phyloP scores from a whole-genome alignment of 2,888 invertebrate species.

The Belgica antarctica region DNA sequence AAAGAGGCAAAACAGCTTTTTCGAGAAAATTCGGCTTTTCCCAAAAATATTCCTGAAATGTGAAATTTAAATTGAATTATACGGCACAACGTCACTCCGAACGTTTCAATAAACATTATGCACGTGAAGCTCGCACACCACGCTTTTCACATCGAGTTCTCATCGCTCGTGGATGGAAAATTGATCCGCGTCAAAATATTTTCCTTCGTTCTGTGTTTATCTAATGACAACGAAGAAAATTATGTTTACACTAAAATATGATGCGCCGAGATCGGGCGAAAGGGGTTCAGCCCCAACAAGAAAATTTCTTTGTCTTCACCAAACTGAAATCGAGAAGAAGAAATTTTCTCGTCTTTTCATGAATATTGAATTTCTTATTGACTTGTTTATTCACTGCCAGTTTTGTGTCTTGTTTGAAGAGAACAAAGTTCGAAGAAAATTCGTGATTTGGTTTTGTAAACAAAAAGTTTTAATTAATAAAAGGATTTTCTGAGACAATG shows the following conservation, averaged over 20 bases:
- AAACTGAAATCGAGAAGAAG: background rate
- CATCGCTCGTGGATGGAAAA: constrained; percentile 14
- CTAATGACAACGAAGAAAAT: constrained; percentile 34
- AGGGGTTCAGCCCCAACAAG: constrained; percentile 2
- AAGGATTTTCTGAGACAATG: background rate
- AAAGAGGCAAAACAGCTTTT: background rate
- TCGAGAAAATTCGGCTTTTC: no score
- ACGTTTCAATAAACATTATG: constrained; percentile 20
- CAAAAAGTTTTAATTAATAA: constrained; percentile 4
- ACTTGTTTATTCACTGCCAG: constrained; percentile 33
- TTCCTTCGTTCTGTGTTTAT: constrained; percentile 16
- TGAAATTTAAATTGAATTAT: background rate
- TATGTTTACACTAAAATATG: constrained; percentile 38
- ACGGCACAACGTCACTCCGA: background rate
- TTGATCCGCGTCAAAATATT: constrained; percentile 2
- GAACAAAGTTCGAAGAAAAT: no score
- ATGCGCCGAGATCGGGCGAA: background rate
- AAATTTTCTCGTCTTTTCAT: constrained; percentile 17
- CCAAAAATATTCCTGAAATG: background rate
- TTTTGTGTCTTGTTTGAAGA: constrained; percentile 1
- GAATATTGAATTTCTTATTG: constrained; percentile 30
- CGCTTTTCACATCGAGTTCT: background rate
- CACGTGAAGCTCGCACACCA: constrained; percentile 15
- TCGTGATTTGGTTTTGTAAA: background rate
- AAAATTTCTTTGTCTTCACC: background rate